These are phyloP conservation scores for Neofelis nebulosa DNA, from an alignment of 2,113 vertebrate genomes.

Conservation along the genomic window DNA sequence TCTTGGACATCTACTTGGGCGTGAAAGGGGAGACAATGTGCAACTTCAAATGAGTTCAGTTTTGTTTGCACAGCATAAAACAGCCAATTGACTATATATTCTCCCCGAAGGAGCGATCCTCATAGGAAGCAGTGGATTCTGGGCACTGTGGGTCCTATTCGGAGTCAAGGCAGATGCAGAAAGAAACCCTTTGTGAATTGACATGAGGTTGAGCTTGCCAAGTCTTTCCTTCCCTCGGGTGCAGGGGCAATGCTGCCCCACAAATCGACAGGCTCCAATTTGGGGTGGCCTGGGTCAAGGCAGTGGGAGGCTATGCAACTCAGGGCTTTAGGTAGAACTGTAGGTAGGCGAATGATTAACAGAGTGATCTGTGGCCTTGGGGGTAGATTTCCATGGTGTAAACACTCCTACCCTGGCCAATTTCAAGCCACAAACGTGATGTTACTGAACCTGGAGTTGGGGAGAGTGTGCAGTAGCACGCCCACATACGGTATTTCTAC, in stretches of 20 bases:
- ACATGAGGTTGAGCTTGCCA: not conserved
- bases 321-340: not conserved
- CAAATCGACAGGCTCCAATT: not conserved
- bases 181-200: not conserved
- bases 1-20: not conserved
- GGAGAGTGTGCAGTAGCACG: not conserved
- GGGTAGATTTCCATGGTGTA: not conserved
- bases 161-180: not conserved
- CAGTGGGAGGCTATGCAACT: accelerated
- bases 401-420: not conserved
- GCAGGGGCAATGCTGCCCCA: not conserved
- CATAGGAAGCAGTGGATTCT: not conserved
- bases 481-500: not conserved
- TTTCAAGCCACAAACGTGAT: not conserved
- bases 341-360: not conserved
- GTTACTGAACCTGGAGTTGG: not conserved
- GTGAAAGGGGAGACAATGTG: not conserved
- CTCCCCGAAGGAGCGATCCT: not conserved
- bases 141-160: not conserved
- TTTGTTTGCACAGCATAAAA: not conserved
- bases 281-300: not conserved
- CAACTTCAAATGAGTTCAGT: not conserved
- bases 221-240: not conserved
- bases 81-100: not conserved
- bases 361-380: not conserved